Evolutionary conservation across 1,140 invertebrate genomes (phyloP).

Genomic region (Megathymus violae): DNA sequence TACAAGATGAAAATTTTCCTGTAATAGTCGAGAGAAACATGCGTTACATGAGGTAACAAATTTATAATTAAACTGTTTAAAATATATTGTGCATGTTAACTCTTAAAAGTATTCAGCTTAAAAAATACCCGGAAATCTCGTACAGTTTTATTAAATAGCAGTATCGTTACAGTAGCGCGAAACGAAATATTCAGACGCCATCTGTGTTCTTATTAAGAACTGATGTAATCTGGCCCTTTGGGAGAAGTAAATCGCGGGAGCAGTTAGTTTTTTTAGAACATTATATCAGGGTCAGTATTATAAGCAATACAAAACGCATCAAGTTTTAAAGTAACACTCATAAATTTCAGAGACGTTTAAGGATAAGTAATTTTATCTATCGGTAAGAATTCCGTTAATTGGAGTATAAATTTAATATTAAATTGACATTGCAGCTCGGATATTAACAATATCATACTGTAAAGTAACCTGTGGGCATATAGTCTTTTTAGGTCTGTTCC

Average conservation of each 20-base stretch:
- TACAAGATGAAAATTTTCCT: too few relatives aligned
- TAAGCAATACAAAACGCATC: too few relatives aligned
- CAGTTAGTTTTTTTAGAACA: not conserved
- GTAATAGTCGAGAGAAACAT: too few relatives aligned
- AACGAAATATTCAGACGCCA: constrained; percentile 17
- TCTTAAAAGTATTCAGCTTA: not conserved
- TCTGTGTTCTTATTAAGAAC: constrained; percentile 22
- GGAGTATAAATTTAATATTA: too few relatives aligned
- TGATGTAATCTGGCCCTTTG: constrained; percentile 17
- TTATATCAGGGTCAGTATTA: constrained; percentile 7
- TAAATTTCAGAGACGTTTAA: too few relatives aligned
- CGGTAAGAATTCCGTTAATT: too few relatives aligned
- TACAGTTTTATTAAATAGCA: constrained; percentile 7
- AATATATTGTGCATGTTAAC: too few relatives aligned
- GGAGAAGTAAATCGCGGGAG: not conserved
- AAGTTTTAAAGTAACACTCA: not conserved
- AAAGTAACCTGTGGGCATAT: not conserved
- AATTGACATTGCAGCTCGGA: not conserved
- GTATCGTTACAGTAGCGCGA: not conserved
- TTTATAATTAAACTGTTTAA: too few relatives aligned
- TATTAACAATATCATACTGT: not conserved
- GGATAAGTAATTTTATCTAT: too few relatives aligned
- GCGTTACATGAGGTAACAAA: too few relatives aligned
- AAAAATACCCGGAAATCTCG: not conserved
- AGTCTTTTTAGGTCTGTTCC: not conserved